Base-by-base conservation (phyloP, 2,113 vertebrate genomes). In the Channa maculata region DNA sequence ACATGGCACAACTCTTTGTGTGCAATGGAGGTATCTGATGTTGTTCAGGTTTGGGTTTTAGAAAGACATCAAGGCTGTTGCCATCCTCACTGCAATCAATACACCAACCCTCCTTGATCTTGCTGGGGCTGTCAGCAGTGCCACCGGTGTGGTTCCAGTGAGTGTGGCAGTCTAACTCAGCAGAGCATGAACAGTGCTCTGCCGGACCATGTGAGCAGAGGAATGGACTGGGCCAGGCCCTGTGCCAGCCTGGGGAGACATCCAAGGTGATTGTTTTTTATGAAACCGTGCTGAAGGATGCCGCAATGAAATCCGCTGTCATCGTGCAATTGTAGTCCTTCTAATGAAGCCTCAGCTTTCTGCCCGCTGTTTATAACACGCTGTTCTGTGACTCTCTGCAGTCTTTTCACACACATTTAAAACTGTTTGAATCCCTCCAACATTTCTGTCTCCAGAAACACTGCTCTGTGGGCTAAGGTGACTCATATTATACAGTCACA, bases 281-380 rank as follows among this genome's bases (percentile, higher is more conserved):
- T 45, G 79, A 90, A 81, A 67, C 68, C 14, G 37, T 0, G 44
- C 46, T 68, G 71, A 81, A 69, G 79, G 71, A 65, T 37, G 49
- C 43, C 3, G 45, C 71, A 24, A 5, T 79, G 75, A 83, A 85
- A 75, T 88, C 83, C 79, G 80, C 89, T 87, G 86, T 87, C 86
- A 61, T 14, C 15, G 5, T 55, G 83, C 79, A 72, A 80, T 24
- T 59, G 67, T 45, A 67, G 77, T 71, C 50, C 57, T 57, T 54
- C 70, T 83, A 75, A 86, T 79, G 75, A 82, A 73, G 57, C 75
- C 65, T 50, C 41, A 5, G 69, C 66, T 76, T 63, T 76, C 67
- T n/a, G 52, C 74, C 65, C 8, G 53, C 78, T 72, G 81, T 83
- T 77, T 63, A 67, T 64, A 79, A 55, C n/a, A 3, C 7, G 43